Base-by-base conservation (phyloP, 2,888 invertebrate genomes). In the Hypolimnas misippus region DNA sequence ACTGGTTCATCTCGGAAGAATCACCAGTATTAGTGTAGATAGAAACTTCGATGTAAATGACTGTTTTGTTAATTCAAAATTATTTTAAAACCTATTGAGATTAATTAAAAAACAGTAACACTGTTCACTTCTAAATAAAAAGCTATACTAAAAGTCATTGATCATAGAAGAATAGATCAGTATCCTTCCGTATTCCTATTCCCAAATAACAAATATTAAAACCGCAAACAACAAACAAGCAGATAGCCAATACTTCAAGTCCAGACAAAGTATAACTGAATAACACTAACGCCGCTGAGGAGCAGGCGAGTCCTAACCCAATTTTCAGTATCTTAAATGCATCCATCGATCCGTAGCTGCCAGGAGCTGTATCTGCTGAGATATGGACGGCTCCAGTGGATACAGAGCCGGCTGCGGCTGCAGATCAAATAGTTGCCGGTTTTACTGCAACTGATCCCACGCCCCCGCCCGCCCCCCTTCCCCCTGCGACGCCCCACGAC, bases 391-490 rank as follows among this genome's bases (percentile, higher is more conserved):
- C 12, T 46, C 46, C 42, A 8, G 46, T 19, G 46, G 49, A 49
- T 49, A 49, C 29, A 49, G 21, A n/a, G 54, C 53, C 38, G 25
- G 33, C 51, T 40, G 56, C 51, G 51, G 55, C 50, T 31, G 31
- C 61, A 56, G 56, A 42, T 57, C 62, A 62, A 62, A 62, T 57
- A 57, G 56, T 57, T 44, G 53, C 59, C 46, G 59, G 59, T 59
- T 59, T 52, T 53, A 53, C 57, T 35, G 62, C 62, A 51, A 46
- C 56, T 62, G 62, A 62, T 44, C 62, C 50, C 56, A 10, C 33
- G 0, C 53, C 19, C 35, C 16, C 35, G 3, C 46, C 35, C 6
- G 2, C 12, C 46, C 0, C 33, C 12, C 29, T n/a, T 3, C 29
- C 7, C 2, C 17, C n/a, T 12, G 8, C 25, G 6, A n/a, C n/a